Conservation (phyloP, 2,797 vertebrate genomes). For the Argya squamiceps region DNA sequence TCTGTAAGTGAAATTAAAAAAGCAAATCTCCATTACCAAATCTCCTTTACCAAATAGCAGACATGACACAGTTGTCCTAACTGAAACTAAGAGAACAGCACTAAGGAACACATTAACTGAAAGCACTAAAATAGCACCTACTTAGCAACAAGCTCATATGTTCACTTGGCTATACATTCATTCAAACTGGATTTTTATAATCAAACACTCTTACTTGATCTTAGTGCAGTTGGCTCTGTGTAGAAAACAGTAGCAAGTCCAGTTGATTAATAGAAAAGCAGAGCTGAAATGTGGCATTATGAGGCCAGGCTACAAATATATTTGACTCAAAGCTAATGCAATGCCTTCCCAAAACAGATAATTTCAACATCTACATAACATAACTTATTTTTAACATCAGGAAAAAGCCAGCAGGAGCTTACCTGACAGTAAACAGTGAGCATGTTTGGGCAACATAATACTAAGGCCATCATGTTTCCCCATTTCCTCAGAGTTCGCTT, state of each 20-base stretch:
- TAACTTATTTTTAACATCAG: neutral
- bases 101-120: neutral
- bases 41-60: neutral
- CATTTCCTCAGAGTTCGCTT: conserved; percentile 56
- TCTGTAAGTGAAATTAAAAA: neutral
- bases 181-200: neutral
- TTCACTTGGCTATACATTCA: neutral
- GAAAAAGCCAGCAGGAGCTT: conserved; percentile 36
- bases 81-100: neutral
- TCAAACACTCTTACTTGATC: conserved; percentile 65
- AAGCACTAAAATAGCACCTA: neutral
- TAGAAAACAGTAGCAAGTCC: neutral
- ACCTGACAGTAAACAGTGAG: conserved; percentile 27
- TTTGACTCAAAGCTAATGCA: neutral
- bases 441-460: conserved; percentile 57
- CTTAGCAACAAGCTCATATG: neutral
- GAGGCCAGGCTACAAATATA: conserved; percentile 11
- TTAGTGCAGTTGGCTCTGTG: neutral
- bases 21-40: neutral
- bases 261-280: neutral
- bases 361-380: neutral
- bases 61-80: neutral
- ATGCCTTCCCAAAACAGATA: conserved; percentile 16
- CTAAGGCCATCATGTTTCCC: conserved; percentile 33
- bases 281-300: neutral